Evolutionary conservation across 1,140 invertebrate species (phyloP), one percentile per base, ranked within the genome.

Genomic region (Drosophila jambulina): DNA sequence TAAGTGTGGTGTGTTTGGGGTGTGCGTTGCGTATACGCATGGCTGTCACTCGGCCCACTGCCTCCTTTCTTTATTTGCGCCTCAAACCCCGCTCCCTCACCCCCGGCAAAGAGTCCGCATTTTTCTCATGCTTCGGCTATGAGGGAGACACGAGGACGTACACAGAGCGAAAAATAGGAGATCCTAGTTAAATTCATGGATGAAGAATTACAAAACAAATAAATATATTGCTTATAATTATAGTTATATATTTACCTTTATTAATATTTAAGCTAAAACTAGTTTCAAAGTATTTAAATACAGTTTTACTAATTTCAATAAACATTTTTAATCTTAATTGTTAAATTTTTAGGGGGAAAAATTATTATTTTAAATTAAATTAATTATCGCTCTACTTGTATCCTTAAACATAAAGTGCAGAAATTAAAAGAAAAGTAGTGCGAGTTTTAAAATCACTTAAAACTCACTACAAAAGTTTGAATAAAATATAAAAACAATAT

Each of bases 61-160:
- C 59, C 45, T 63, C 60, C 32, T 19, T 63, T 49, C 45, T n/a
- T 36, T 45, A 21, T 43, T 49, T 32, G 23, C 34, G 57, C 25
- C 49, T 12, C 43, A 19, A n/a, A 32, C n/a, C 27, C 51, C 27
- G 9, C 45, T 17, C 15, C 23, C 13, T 19, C n/a, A n/a, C 7
- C 23, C n/a, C 32, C 46, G 45, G 13, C 46, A 32, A 27, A 27
- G 25, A 19, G 34, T 23, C 36, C 34, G 23, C 23, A 72, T 72
- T 72, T 72, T 60, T 74, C 68, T 68, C 68, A 36, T 59, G 53
- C 70, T 74, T 74, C 70, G 70, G 70, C 45, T 51, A 8, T 60
- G 43, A 42, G 67, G 67, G 45, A 49, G 42, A 72, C 70, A 29
- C 70, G 70, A 74, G 36, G n/a, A 15, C 53, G 23, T 51, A 38